phyloP scores from a whole-genome alignment of 2,797 vertebrate genomes.

The Lemur catta region DNA sequence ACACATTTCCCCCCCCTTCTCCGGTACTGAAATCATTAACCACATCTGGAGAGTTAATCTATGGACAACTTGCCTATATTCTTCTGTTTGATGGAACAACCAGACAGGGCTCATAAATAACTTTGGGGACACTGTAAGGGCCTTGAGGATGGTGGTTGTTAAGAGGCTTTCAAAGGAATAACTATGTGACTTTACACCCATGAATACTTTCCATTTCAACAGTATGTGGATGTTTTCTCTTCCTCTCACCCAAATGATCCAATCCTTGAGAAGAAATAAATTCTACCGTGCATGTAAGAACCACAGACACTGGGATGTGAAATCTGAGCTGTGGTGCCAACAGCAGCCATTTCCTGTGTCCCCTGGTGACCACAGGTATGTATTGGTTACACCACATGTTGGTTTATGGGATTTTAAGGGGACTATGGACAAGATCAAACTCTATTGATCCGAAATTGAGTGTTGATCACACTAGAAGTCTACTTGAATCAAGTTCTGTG shows the following conservation, averaged over 20 bases:
- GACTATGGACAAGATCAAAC: neutral
- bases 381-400: neutral
- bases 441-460: neutral
- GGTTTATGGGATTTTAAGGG: neutral
- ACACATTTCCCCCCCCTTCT: neutral
- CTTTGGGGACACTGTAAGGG: neutral
- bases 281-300: neutral
- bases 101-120: neutral
- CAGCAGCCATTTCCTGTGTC: neutral
- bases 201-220: neutral
- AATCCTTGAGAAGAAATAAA: neutral
- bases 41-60: constrained; percentile 15
- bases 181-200: neutral
- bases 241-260: neutral
- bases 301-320: neutral
- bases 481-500: neutral
- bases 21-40: neutral
- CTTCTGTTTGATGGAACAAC: neutral
- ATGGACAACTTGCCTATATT: neutral
- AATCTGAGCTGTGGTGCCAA: neutral
- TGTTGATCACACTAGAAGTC: neutral
- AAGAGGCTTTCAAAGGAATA: neutral
- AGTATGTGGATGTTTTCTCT: neutral
- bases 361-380: neutral
- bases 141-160: neutral